Evolutionary conservation across 2,888 invertebrate genomes (phyloP), one percentile per base, ranked within the genome.

Genomic region (Euzophera pinguis): DNA sequence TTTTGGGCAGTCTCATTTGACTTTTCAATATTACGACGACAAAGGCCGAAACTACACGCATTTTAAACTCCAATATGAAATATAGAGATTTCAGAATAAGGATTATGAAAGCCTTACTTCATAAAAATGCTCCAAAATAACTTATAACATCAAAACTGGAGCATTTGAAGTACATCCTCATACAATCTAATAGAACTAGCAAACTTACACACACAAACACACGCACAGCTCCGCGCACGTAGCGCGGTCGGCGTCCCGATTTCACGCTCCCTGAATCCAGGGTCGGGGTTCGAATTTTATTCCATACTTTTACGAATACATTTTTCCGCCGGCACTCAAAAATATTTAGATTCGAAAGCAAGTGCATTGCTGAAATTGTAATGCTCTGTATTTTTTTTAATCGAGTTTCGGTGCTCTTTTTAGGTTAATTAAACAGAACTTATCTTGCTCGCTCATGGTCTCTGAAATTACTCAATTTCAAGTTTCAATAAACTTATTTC

Each of bases 241-340:
- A 50, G 43, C 43, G 49, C 55, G 53, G 43, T 49, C 55, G 51
- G 57, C 61, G 58, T 61, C 62, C 57, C 62, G 65, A 65, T 69
- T 66, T 73, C 62, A 68, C 71, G 72, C 62, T 62, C 50, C 54
- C 58, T 65, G 63, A 45, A 52, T 47, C 42, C 53, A 41, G 49
- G 53, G 49, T 53, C 45, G 48, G 52, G 53, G 52, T 57, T 50
- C 48, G 50, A 60, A 60, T 54, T 54, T 57, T 50, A 47, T 53
- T 34, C 55, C 57, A 54, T 48, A 47, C 55, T 60, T 58, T 58
- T 58, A 53, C 53, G 58, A 58, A 60, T 58, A 60, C 54, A 57
- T 58, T 55, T 58, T 56, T 54, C 41, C 47, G 49, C 52, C 47
- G 34, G 53, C 51, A 52, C 54, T 53, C 52, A 49, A 53, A 59